Evolutionary conservation across 2,888 invertebrate species (phyloP).

Genomic region (Abrostola triplasia): DNA sequence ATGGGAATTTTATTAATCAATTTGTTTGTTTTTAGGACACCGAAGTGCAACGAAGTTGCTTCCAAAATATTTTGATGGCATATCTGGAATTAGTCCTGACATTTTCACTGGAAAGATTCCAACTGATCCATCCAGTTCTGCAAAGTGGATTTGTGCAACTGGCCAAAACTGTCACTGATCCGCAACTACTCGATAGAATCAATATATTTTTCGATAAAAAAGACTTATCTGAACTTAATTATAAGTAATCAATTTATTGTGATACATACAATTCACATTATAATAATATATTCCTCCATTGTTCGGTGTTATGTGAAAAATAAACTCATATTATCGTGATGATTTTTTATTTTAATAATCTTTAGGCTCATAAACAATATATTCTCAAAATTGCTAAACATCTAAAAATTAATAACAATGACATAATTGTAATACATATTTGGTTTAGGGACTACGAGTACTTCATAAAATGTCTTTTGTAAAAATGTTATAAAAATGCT

Average conservation of each 20-base stretch:
- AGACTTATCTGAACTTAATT: constrained; percentile 81
- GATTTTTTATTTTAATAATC: constrained; percentile 69
- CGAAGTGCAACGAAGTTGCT: constrained; percentile 94
- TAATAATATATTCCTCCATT: constrained; percentile 78
- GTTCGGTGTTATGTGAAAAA: constrained; percentile 80
- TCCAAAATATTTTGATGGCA: constrained; percentile 95
- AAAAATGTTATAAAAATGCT: constrained; percentile 70
- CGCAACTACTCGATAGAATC: constrained; percentile 84
- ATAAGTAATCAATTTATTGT: constrained; percentile 81
- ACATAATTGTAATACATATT: constrained; percentile 74
- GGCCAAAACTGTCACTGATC: constrained; percentile 82
- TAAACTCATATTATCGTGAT: constrained; percentile 75
- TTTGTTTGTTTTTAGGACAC: constrained; percentile 89
- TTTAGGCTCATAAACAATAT: constrained; percentile 67
- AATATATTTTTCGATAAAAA: constrained; percentile 87
- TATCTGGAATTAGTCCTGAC: constrained; percentile 93
- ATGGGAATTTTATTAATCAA: constrained; percentile 3
- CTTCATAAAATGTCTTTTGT: constrained; percentile 78
- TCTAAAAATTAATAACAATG: constrained; percentile 78
- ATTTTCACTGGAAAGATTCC: constrained; percentile 89
- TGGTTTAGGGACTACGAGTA: constrained; percentile 79
- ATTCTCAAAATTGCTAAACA: constrained; percentile 67
- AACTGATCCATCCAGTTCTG: constrained; percentile 82
- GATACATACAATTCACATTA: constrained; percentile 70
- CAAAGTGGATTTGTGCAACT: constrained; percentile 82